Evolutionary conservation across 2,797 vertebrate genomes (phyloP).

Genomic region (Moxostoma hubbsi): DNA sequence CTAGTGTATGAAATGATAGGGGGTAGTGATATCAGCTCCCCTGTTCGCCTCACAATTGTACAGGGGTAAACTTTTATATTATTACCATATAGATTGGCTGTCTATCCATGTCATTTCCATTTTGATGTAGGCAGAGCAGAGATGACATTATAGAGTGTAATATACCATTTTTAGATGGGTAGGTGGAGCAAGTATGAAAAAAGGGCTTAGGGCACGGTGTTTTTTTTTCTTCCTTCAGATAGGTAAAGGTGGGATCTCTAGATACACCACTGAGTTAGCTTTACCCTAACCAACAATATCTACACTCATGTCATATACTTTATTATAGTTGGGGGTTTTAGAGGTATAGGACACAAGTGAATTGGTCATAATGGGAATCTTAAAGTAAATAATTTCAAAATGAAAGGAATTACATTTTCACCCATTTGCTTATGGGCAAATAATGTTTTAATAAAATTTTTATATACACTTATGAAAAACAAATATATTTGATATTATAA

Average conservation of each 20-base stretch:
- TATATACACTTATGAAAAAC: too few relatives aligned
- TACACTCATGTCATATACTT: not conserved
- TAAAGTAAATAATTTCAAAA: not conserved
- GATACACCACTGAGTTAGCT: not conserved
- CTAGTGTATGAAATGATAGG: conserved; percentile 24
- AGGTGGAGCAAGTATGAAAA: conserved; percentile 30
- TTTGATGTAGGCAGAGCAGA: conserved; percentile 67
- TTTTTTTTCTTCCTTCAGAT: not conserved
- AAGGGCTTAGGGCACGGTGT: not conserved
- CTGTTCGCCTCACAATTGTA: conserved; percentile 53
- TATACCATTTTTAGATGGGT: conserved; percentile 54
- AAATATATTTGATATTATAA: too few relatives aligned
- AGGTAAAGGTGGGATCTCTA: not conserved
- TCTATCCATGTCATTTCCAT: conserved; percentile 76
- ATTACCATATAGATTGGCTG: conserved; percentile 81
- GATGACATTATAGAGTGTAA: conserved; percentile 60
- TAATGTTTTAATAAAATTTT: not conserved
- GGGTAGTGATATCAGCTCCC: conserved; percentile 1
- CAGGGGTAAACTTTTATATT: conserved; percentile 63
- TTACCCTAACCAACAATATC: not conserved
- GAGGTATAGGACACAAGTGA: not conserved
- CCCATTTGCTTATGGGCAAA: not conserved
- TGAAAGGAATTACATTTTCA: not conserved
- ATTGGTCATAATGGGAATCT: not conserved
- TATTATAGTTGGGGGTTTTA: not conserved